phyloP scores from a whole-genome alignment of 2,113 vertebrate species.

The Sebastes schlegelii region DNA sequence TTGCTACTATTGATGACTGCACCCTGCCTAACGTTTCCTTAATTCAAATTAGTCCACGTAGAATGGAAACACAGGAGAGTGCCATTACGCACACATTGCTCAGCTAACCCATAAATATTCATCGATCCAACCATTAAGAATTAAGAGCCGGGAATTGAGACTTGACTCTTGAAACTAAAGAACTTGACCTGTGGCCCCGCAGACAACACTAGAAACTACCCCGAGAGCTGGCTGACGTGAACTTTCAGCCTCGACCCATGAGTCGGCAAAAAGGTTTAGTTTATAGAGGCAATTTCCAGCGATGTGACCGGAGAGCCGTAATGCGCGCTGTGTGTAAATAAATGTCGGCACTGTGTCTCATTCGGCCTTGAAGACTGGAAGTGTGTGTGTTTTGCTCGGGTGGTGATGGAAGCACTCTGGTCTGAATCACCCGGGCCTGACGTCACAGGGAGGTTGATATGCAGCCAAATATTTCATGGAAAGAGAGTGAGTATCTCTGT shows the following conservation, averaged over 20 bases:
- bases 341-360: not conserved
- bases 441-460: slow-evolving; percentile 28
- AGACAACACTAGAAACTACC: slow-evolving; percentile 47
- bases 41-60: slow-evolving; percentile 44
- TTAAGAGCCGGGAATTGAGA: slow-evolving; percentile 71
- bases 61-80: slow-evolving; percentile 59
- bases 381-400: not conserved
- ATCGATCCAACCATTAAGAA: slow-evolving; percentile 72
- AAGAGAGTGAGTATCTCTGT: slow-evolving; percentile 1
- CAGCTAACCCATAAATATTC: slow-evolving; percentile 70
- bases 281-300: slow-evolving; percentile 33
- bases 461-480: slow-evolving; percentile 31
- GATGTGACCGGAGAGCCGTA: slow-evolving; percentile 24
- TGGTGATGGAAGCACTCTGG: slow-evolving; percentile 10
- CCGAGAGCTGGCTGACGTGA: slow-evolving; percentile 27
- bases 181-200: slow-evolving; percentile 62
- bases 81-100: slow-evolving; percentile 59
- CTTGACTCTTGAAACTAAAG: slow-evolving; percentile 75
- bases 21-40: slow-evolving; percentile 15
- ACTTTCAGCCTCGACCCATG: slow-evolving; percentile 21
- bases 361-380: slow-evolving; percentile 20
- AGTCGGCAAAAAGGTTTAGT: slow-evolving; percentile 14
- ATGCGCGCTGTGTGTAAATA: slow-evolving; percentile 32
- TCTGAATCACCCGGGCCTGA: slow-evolving; percentile 31
- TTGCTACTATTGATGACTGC: not conserved